phyloP scores from a whole-genome alignment of 2,888 invertebrate genomes.

The Lycocerus yunnanus region DNA sequence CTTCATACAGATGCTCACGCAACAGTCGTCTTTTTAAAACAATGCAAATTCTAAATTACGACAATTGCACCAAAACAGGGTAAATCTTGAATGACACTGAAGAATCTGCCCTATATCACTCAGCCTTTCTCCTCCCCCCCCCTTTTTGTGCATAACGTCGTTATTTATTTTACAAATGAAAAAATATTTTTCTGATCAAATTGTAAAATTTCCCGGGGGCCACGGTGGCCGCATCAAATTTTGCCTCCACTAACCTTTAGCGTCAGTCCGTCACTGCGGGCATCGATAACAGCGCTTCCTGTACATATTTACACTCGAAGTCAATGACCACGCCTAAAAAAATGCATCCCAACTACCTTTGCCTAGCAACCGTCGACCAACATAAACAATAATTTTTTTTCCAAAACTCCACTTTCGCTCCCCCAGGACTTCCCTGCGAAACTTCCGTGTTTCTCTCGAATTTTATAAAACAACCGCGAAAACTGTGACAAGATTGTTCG shows the following conservation, averaged over 20 bases:
- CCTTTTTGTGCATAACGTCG: too few species aligned
- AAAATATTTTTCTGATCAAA: too few species aligned
- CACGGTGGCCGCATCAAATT: not conserved
- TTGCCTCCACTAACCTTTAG: not conserved
- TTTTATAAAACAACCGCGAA: not conserved
- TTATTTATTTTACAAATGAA: too few species aligned
- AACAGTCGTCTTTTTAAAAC: too few species aligned
- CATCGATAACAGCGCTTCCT: not conserved
- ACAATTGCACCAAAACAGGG: too few species aligned
- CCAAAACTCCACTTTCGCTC: not conserved
- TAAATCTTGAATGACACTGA: too few species aligned
- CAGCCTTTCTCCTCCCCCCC: too few species aligned
- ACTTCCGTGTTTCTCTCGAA: not conserved
- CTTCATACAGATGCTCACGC: too few species aligned
- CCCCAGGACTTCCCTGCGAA: not conserved
- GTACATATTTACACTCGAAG: not conserved
- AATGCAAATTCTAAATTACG: too few species aligned
- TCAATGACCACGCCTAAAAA: not conserved
- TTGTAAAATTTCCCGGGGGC: too few species aligned
- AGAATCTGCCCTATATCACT: too few species aligned
- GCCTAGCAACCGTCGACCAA: not conserved
- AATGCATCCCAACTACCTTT: not conserved
- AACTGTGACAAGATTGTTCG: not conserved
- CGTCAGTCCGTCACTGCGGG: not conserved
- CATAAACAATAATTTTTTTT: not conserved